phyloP scores from a whole-genome alignment of 1,140 invertebrate genomes.

The Dendroctonus ponderosae region DNA sequence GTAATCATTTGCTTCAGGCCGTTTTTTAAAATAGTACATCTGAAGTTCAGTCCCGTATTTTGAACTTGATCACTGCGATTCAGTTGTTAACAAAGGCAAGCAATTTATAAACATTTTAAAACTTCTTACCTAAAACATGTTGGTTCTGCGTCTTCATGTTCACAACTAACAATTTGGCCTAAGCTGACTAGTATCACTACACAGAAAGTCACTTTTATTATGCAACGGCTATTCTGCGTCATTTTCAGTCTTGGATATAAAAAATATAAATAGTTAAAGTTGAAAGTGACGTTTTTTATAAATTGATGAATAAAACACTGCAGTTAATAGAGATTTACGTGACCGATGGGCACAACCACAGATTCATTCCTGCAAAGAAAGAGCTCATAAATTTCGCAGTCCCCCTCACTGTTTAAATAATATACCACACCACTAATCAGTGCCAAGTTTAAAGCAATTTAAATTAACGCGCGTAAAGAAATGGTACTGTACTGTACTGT shows the following conservation, averaged over 20 bases:
- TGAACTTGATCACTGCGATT: neutral
- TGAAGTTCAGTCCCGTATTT: too few relatives aligned
- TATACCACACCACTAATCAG: constrained; percentile 17
- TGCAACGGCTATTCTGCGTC: constrained; percentile 14
- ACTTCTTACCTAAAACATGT: constrained; percentile 39
- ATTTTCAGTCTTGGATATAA: constrained; percentile 23
- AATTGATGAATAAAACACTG: too few relatives aligned
- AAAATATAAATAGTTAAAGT: neutral
- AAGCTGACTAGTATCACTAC: constrained; percentile 36
- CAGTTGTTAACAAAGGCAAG: neutral
- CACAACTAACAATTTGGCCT: constrained; percentile 27
- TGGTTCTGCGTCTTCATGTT: constrained; percentile 29
- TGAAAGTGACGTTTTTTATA: neutral
- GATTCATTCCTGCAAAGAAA: constrained; percentile 34
- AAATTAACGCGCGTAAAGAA: constrained; percentile 22
- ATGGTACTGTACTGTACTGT: neutral
- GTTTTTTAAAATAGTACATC: too few relatives aligned
- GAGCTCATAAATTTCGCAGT: constrained; percentile 22
- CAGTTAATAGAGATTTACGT: constrained; percentile 11
- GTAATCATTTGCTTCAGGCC: too few relatives aligned
- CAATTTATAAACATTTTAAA: neutral
- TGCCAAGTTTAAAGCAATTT: constrained; percentile 22
- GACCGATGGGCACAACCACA: constrained; percentile 22
- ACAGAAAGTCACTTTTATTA: constrained; percentile 30
- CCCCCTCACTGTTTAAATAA: constrained; percentile 5